Evolutionary conservation across 2,888 invertebrate species (phyloP), one percentile per base, ranked within the genome.

Genomic region (Drosophila picticornis): DNA sequence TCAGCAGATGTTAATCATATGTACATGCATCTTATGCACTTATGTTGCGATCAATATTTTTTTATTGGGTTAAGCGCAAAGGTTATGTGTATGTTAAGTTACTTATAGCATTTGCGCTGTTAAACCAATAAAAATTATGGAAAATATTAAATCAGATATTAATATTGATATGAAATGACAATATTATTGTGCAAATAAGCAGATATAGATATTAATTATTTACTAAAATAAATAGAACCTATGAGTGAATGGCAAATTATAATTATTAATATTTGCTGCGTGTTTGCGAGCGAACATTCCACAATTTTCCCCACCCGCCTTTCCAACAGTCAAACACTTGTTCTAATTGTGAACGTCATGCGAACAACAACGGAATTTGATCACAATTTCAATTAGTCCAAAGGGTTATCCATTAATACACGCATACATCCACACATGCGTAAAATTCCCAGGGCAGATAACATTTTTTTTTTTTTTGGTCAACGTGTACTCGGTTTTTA

Each of bases 261-360:
- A 72, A 46, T 53, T 38, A 50, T 34, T 40, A 34, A 46, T 55
- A n/a, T 55, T 34, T 34, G 11, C 19, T 53, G 53, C 19, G 34
- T 34, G 53, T 34, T 34, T 53, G 3, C 22, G 22, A 22, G 22
- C 22, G 22, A 55, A 36, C 53, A 52, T 9, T 32, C 29, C 19
- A 31, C 7, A 22, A 22, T 22, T 22, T 22, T 7, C 7, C 13
- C 46, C 22, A 13, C 7, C 46, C 22, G 7, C 7, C 0, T 46
- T 22, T 22, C 16, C 22, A 5, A 2, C 9, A 32, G 22, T 32
- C 9, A 43, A 46, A n/a, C 65, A 77, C 76, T 77, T 69, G 50
- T 58, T 64, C 59, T 78, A 79, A 79, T 79, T 81, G 82, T 53
- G 27, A 56, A 22, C n/a, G 73, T 62, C 81, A 77, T 72, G 79